These are phyloP conservation scores for Urechis unicinctus DNA, from an alignment of 2,888 invertebrate species.

Conservation along the genomic window DNA sequence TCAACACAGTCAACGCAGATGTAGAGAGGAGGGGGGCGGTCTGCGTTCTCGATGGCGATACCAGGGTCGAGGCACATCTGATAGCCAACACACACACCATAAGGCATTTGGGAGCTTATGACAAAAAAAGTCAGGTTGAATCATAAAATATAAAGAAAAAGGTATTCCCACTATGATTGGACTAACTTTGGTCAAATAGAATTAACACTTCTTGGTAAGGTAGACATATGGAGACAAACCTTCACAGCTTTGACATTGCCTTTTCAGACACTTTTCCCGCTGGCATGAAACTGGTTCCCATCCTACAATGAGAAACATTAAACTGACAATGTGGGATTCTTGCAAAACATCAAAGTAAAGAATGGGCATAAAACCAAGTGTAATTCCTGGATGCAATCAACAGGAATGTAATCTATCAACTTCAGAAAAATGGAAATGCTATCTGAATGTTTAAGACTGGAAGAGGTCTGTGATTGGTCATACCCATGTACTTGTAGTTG, in stretches of 20 bases:
- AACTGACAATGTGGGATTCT: neutral
- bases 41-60: constrained; percentile 38
- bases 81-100: too few relatives aligned
- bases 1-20: constrained; percentile 90
- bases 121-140: too few relatives aligned
- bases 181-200: too few relatives aligned
- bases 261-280: constrained; percentile 75
- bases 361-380: too few relatives aligned
- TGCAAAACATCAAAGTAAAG: neutral
- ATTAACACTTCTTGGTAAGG: too few relatives aligned
- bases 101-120: too few relatives aligned
- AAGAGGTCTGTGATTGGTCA: constrained; percentile 37
- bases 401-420: too few relatives aligned
- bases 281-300: constrained; percentile 66
- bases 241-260: constrained; percentile 51
- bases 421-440: too few relatives aligned
- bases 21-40: constrained; percentile 84
- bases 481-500: constrained; percentile 48
- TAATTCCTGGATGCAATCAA: too few relatives aligned
- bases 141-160: too few relatives aligned
- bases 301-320: constrained; percentile 25
- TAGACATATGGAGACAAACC: constrained; percentile 34
- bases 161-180: too few relatives aligned
- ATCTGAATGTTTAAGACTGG: neutral
- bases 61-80: constrained; percentile 67